Conservation (phyloP, 2,888 invertebrate genomes). For the Herminia tarsipennalis region DNA sequence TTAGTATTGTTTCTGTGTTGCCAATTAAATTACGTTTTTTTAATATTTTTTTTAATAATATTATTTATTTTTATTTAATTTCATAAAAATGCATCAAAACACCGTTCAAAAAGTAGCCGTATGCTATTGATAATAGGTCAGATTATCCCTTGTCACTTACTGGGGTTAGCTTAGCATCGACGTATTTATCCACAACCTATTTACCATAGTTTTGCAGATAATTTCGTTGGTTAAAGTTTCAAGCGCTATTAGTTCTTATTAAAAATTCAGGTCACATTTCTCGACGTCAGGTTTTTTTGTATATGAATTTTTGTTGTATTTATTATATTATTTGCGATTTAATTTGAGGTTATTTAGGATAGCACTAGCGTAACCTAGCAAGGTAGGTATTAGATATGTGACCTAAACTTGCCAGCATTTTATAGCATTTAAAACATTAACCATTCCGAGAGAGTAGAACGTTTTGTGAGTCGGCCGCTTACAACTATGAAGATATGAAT, state of each 20-base stretch:
- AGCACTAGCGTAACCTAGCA: constrained; percentile 33
- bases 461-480: constrained; percentile 75
- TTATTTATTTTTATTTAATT: constrained; percentile 51
- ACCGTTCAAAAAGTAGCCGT: constrained; percentile 83
- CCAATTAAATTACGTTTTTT: constrained; percentile 78
- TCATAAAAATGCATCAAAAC: constrained; percentile 84
- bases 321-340: constrained; percentile 1
- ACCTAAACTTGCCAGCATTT: constrained; percentile 14
- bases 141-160: constrained; percentile 75
- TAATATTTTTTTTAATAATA: constrained; percentile 58
- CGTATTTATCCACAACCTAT: constrained; percentile 62
- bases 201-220: constrained; percentile 61
- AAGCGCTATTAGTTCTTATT: constrained; percentile 25
- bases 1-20: constrained; percentile 84
- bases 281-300: constrained; percentile 6
- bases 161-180: constrained; percentile 66
- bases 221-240: constrained; percentile 49
- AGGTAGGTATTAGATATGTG: constrained; percentile 26
- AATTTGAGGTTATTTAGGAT: constrained; percentile 18
- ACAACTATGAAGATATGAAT: constrained; percentile 83
- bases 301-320: constrained; percentile 8
- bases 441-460: constrained; percentile 67
- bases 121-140: constrained; percentile 79
- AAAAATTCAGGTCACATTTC: constrained; percentile 21
- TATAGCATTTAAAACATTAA: constrained; percentile 31